These are phyloP conservation scores for Villa cingulata DNA, from an alignment of 2,888 invertebrate genomes.

Conservation along the genomic window DNA sequence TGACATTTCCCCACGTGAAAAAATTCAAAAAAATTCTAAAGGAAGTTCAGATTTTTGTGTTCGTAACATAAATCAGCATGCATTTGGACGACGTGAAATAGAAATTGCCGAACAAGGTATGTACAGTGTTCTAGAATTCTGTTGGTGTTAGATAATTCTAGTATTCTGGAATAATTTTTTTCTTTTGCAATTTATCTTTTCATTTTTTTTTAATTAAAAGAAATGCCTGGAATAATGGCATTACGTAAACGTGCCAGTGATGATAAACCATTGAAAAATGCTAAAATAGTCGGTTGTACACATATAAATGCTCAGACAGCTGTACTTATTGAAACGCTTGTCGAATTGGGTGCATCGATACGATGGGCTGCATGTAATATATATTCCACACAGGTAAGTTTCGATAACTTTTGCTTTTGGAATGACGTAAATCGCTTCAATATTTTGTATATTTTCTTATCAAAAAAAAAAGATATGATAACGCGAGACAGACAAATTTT, in stretches of 20 bases:
- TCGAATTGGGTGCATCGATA: constrained; percentile 77
- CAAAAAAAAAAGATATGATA: no score
- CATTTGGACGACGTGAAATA: constrained; percentile 89
- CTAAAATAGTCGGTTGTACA: constrained; percentile 93
- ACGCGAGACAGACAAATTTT: not conserved
- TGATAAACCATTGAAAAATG: constrained; percentile 89
- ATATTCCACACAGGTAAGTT: constrained; percentile 75
- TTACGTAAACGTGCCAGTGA: constrained; percentile 80
- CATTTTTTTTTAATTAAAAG: constrained; percentile 34
- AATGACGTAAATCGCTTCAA: no score
- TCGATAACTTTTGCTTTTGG: no score
- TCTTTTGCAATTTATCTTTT: not conserved
- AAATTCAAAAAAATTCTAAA: constrained; percentile 72
- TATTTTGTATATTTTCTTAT: no score
- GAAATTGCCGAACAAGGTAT: constrained; percentile 91
- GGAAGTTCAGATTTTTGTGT: constrained; percentile 88
- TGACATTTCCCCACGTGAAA: constrained; percentile 85
- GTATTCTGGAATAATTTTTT: no score
- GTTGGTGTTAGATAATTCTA: not conserved
- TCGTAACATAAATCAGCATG: constrained; percentile 80
- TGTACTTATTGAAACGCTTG: constrained; percentile 80
- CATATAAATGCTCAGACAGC: constrained; percentile 98
- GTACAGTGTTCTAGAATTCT: not conserved
- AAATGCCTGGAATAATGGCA: constrained; percentile 98
- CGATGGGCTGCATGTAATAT: constrained; percentile 98